Evolutionary conservation across 2,888 invertebrate species (phyloP), one percentile per base, ranked within the genome.

Genomic region (Drymonia ruficornis): DNA sequence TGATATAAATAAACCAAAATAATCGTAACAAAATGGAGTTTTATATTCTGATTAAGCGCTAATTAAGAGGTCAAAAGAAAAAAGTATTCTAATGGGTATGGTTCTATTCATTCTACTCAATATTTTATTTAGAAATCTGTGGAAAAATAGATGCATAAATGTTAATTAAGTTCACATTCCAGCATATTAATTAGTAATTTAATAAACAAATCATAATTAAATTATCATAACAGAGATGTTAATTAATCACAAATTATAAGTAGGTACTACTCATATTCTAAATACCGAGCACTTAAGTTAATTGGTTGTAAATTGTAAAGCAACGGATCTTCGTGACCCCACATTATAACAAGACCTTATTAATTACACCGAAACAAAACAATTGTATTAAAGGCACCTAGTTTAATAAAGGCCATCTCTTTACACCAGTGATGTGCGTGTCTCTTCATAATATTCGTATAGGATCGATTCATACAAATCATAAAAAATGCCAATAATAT

Each of bases 251-350:
- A 61, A 54, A 63, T 58, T 53, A 59, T 54, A 59, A 60, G 40
- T 45, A 50, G 28, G 45, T 61, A 13, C 28, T 55, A 54, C 61
- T 67, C 61, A 65, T 49, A 62, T 63, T 73, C 52, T 68, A 69
- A 76, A 71, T 75, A 19, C 73, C 70, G 76, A 76, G 76, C 72
- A 71, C 68, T 63, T 56, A 72, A 77, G 79, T 77, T 81, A 80
- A 84, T 79, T 76, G 76, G 64, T 62, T 67, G 61, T 78, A 67
- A 74, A 76, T 62, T 67, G 61, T 78, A 67, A 74, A 76, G 52
- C 76, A 63, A 67, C 74, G 74, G 77, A 65, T 63, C 65, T 73
- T 69, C 70, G 76, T 74, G 75, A 76, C 69, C 65, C 72, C 71
- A 71, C 78, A 78, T 78, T 78, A 70, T 76, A 71, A 74, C 34